Conservation (phyloP, 2,797 vertebrate species). For the Enteromius unitaeniatus region DNA sequence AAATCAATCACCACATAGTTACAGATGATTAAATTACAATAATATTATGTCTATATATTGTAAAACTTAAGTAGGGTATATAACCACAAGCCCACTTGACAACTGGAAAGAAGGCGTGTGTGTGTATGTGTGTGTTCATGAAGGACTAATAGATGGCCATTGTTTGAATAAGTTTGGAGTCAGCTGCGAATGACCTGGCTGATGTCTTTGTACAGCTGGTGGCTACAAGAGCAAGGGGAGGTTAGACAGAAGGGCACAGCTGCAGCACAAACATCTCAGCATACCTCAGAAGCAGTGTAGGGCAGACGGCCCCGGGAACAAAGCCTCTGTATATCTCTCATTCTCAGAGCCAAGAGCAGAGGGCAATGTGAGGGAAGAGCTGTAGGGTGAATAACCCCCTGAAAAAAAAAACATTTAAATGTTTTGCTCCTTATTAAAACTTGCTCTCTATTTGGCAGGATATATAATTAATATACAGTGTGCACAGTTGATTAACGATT, state of each 20-base stretch:
- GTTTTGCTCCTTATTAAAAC: not conserved
- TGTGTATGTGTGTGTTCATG: conserved; percentile 31
- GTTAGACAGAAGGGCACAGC: conserved; percentile 72
- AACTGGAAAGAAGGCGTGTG: conserved; percentile 39
- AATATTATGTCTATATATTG: not conserved
- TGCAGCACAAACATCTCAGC: conserved; percentile 63
- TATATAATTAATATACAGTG: not conserved
- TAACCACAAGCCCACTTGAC: conserved; percentile 18
- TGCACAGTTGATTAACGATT: not conserved
- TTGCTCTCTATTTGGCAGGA: not conserved
- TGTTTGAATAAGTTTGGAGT: conserved; percentile 69
- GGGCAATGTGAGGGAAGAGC: not conserved
- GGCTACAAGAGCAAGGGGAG: conserved; percentile 54
- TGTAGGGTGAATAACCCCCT: not conserved
- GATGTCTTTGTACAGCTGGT: conserved; percentile 78
- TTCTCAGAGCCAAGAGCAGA: conserved; percentile 14
- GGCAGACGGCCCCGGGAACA: conserved; percentile 52
- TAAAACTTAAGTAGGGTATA: not conserved
- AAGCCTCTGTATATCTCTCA: conserved; percentile 7
- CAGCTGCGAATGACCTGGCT: conserved; percentile 68
- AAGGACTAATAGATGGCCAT: conserved; percentile 61
- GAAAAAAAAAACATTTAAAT: not conserved
- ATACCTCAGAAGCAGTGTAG: conserved; percentile 35
- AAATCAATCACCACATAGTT: not conserved
- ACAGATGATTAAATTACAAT: not conserved